Evolutionary conservation across 2,888 invertebrate genomes (phyloP).

Genomic region (Ectemnius lituratus): DNA sequence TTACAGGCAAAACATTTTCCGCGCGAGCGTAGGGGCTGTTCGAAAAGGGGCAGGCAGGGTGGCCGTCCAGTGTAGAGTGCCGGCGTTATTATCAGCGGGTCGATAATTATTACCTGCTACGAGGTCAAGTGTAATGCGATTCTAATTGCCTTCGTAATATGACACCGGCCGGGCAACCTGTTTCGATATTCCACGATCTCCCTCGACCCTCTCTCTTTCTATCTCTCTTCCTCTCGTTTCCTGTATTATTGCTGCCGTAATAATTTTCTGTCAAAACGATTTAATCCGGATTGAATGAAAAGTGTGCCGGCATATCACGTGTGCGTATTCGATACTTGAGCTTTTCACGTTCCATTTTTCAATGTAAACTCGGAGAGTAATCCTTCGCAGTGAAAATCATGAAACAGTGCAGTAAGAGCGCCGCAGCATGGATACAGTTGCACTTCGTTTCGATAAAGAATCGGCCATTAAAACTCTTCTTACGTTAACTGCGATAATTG

Average conservation of each 20-base stretch:
- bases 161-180: constrained; percentile 26
- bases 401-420: too few relatives aligned
- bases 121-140: constrained; percentile 56
- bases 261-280: constrained; percentile 25
- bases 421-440: too few relatives aligned
- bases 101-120: constrained; percentile 47
- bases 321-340: background rate
- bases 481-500: constrained; percentile 25
- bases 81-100: constrained; percentile 32
- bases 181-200: constrained; percentile 19
- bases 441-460: constrained; percentile 3
- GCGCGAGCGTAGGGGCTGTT: constrained; percentile 29
- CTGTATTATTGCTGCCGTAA: constrained; percentile 1
- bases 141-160: constrained; percentile 49
- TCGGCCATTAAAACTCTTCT: background rate
- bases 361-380: too few relatives aligned
- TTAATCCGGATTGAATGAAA: constrained; percentile 11
- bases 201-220: constrained; percentile 31
- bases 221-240: background rate
- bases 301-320: background rate
- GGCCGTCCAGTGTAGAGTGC: too few relatives aligned
- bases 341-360: background rate
- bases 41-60: background rate
- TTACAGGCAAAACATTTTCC: constrained; percentile 20
- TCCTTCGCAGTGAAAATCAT: background rate